Conservation (phyloP, 2,888 invertebrate genomes). For the Pseudococcus viburni region DNA sequence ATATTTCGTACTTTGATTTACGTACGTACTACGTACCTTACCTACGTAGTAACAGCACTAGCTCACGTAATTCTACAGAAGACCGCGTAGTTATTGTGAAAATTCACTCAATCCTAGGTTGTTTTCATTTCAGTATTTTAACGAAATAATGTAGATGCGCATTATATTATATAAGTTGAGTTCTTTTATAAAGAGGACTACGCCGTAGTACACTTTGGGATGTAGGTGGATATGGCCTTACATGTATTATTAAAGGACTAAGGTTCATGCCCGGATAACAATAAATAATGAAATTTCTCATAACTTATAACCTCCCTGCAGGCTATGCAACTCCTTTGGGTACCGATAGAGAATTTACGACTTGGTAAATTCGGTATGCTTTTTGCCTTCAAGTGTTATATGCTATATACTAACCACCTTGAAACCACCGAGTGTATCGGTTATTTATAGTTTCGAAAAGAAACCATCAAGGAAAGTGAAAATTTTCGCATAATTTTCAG, state of each 20-base stretch:
- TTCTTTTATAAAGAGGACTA: conserved; percentile 7
- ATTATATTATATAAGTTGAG: not conserved
- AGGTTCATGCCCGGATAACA: conserved; percentile 43
- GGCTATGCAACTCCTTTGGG: conserved; percentile 39
- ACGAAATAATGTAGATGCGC: not conserved
- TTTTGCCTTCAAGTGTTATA: conserved; percentile 15
- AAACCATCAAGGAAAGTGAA: not conserved
- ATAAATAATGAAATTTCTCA: conserved; percentile 59
- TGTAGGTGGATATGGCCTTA: not conserved
- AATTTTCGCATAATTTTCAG: not conserved
- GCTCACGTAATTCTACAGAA: not conserved
- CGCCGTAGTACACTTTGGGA: not conserved
- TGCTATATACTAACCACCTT: not conserved
- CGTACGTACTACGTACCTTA: too few relatives aligned
- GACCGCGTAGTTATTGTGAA: not conserved
- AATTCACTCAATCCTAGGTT: not conserved
- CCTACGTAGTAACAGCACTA: not conserved
- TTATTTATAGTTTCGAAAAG: conserved; percentile 4
- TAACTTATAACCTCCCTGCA: conserved; percentile 39
- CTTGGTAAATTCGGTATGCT: conserved; percentile 23
- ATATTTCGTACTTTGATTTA: not conserved
- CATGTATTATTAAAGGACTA: conserved; percentile 17
- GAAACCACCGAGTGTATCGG: not conserved
- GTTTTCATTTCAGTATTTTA: not conserved
- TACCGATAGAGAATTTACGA: conserved; percentile 48